A percentile compares a stretch with the other conserved stretches of the same genome.
These are phyloP conservation scores for Epizoanthus rinbou DNA, from an alignment of 92 coral and sea anemone genomes.

Conservation along the genomic window DNA sequence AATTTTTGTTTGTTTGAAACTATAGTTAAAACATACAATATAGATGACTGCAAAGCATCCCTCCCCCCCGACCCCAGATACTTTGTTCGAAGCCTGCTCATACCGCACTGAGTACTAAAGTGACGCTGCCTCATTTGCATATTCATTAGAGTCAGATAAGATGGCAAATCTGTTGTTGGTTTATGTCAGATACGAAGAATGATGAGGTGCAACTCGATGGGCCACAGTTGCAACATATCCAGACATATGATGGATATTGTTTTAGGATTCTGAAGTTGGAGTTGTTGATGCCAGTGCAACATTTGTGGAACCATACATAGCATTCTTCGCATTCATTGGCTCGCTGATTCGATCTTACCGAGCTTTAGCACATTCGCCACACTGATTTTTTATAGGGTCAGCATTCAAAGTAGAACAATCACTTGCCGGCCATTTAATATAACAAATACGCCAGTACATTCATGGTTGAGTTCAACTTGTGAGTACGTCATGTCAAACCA, in stretches of 20 bases:
- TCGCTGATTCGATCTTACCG: slow-evolving; percentile 26
- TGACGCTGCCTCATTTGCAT: slow-evolving; percentile 12
- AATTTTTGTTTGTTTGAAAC: too few species aligned
- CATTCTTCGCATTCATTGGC: slow-evolving; percentile 34
- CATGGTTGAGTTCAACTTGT: too few species aligned
- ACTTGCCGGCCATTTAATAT: too few species aligned
- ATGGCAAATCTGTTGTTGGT: slow-evolving; percentile 21
- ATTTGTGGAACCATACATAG: slow-evolving; percentile 26
- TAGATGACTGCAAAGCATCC: too few species aligned
- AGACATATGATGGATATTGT: slow-evolving; percentile 35
- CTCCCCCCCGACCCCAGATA: too few species aligned
- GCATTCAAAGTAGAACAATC: slow-evolving; percentile 30
- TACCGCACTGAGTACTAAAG: neutral
- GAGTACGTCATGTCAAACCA: too few species aligned
- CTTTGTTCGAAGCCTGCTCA: too few species aligned
- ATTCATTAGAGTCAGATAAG: slow-evolving; percentile 21
- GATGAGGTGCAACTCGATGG: slow-evolving; percentile 25
- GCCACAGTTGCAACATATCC: slow-evolving; percentile 29
- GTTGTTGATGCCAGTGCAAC: slow-evolving; percentile 23
- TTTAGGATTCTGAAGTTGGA: slow-evolving; percentile 10
- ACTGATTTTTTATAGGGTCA: slow-evolving; percentile 14
- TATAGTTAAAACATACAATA: too few species aligned
- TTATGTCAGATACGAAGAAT: slow-evolving; percentile 3
- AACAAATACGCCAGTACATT: too few species aligned
- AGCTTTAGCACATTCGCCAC: slow-evolving; percentile 35